These are phyloP conservation scores for Caiman crocodilus DNA, from an alignment of 2,797 vertebrate species.

Conservation along the genomic window DNA sequence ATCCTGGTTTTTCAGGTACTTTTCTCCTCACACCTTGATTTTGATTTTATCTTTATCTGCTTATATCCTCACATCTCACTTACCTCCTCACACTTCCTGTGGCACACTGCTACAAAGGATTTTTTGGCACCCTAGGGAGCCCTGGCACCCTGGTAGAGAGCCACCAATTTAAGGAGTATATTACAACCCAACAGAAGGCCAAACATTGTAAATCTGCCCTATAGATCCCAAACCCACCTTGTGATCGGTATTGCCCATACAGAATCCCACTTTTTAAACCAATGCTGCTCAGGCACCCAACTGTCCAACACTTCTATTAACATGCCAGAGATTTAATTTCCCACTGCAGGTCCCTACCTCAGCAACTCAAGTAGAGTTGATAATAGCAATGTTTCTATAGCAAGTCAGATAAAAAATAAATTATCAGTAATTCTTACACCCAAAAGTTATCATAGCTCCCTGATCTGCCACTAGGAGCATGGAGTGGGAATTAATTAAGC, in stretches of 20 bases:
- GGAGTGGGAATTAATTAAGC: neutral
- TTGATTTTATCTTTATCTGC: no score
- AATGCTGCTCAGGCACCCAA: neutral
- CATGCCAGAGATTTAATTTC: neutral
- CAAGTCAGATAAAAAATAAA: constrained; percentile 18
- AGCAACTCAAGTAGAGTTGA: neutral
- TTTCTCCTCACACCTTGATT: no score
- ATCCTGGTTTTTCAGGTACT: no score
- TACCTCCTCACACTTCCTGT: no score
- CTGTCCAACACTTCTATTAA: neutral
- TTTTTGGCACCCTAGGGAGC: no score
- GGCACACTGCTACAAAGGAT: no score
- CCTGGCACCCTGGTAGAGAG: no score
- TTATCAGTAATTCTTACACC: constrained; percentile 57
- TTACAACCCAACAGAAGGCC: neutral
- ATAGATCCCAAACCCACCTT: neutral
- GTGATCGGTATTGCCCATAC: neutral
- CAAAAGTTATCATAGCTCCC: constrained; percentile 39
- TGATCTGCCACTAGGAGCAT: neutral
- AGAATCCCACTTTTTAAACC: neutral
- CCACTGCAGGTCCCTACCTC: neutral
- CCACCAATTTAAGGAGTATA: neutral
- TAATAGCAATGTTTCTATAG: constrained; percentile 1
- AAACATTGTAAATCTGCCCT: no score
- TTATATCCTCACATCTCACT: no score